phyloP scores from a whole-genome alignment of 2,113 vertebrate species.

The Corydoras maculifer region DNA sequence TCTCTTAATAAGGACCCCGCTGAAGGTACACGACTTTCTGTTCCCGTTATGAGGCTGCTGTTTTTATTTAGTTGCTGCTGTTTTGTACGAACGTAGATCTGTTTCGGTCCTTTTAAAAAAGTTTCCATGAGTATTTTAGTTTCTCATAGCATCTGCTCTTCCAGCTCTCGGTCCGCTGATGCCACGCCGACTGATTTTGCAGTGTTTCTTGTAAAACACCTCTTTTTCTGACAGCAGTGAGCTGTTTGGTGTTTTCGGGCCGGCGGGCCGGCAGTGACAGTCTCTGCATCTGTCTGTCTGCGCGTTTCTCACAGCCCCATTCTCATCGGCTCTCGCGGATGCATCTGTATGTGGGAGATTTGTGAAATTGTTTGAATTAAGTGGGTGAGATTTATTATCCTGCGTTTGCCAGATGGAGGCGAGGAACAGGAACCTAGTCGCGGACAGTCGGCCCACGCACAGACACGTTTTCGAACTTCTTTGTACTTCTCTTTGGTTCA shows the following conservation, averaged over 20 bases:
- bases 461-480: conserved; percentile 3
- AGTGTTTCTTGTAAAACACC: neutral
- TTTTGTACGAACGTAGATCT: too few relatives aligned
- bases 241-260: neutral
- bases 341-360: conserved; percentile 37
- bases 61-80: too few relatives aligned
- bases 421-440: conserved; percentile 21
- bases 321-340: conserved; percentile 11
- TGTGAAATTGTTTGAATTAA: conserved; percentile 47
- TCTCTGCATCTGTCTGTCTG: conserved; percentile 1
- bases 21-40: too few relatives aligned
- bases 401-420: conserved; percentile 38
- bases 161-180: neutral
- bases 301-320: conserved; percentile 2
- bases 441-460: conserved; percentile 1
- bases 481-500: neutral
- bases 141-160: neutral
- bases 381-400: conserved; percentile 40
- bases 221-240: neutral
- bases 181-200: neutral
- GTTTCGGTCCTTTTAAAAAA: neutral
- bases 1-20: too few relatives aligned
- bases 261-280: conserved; percentile 5
- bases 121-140: neutral
- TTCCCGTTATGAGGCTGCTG: too few relatives aligned